Base-by-base conservation (phyloP, 2,888 invertebrate genomes). In the Anticlea derivata region DNA sequence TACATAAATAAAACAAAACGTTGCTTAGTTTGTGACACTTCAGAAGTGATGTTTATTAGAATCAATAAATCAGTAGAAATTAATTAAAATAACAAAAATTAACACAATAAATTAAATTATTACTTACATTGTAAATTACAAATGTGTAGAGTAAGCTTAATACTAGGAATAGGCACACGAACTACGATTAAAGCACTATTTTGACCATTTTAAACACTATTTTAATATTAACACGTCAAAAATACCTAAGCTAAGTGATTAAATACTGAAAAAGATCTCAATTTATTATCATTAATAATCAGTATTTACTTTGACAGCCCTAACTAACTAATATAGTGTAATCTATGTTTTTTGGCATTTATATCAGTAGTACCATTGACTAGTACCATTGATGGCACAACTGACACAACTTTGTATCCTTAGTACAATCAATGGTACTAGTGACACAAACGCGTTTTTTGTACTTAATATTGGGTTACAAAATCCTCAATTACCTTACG, bases 21-120 rank as follows among this genome's bases (percentile, higher is more conserved):
- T 10, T 34, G 34, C 35, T 58, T 62, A 60, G 62, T 62, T 52
- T 54, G 83, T 83, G 79, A 78, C 87, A 88, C 87, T 86, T 86
- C 61, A 68, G 62, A 81, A 87, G 89, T 89, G 88, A 77, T 75
- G 79, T 87, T 87, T 76, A 86, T 86, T 86, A 82, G 73, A 75
- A 68, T 75, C 69, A 50, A 72, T 67, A 64, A 75, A 80, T 83
- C 80, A 84, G 73, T 87, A 85, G 75, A 84, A 80, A 40, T 70
- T 75, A 72, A 71, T 68, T 68, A 69, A 71, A 60, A 65, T 43
- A 63, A 67, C 62, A 74, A n/a, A 66, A 64, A 59, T 62, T 65
- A 80, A 75, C 72, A 78, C 73, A 86, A 86, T 83, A 85, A 84
- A 83, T 83, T 78, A 70, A 66, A 62, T 67, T 67, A 79, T 75